Percentiles rank a stretch among this genome's conserved stretches.
Conservation (phyloP, 2,888 invertebrate genomes). For the Bellardia pandia region DNA sequence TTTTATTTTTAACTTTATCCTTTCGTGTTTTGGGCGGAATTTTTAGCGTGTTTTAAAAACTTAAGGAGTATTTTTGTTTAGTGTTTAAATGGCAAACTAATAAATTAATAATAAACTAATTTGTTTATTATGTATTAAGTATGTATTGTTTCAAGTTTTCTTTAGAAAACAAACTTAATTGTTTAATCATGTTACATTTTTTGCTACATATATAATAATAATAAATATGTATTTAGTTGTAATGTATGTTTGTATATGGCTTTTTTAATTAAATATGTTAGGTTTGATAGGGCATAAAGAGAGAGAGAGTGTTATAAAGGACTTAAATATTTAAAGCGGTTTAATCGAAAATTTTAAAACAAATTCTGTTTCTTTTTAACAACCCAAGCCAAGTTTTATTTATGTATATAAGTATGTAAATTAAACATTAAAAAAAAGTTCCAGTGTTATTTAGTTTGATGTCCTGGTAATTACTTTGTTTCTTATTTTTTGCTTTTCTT, state of each 20-base stretch:
- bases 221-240: neutral
- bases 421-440: constrained; percentile 1
- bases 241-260: neutral
- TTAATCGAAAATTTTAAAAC: constrained; percentile 48
- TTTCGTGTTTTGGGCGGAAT: constrained; percentile 77
- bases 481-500: constrained; percentile 2
- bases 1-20: constrained; percentile 29
- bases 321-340: constrained; percentile 19
- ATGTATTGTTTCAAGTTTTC: neutral
- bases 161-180: constrained; percentile 43
- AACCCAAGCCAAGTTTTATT: constrained; percentile 54
- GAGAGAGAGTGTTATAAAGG: too few species aligned
- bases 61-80: constrained; percentile 44
- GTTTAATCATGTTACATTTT: constrained; percentile 13
- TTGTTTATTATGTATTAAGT: neutral
- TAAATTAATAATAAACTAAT: constrained; percentile 27
- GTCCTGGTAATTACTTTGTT: constrained; percentile 43
- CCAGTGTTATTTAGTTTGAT: constrained; percentile 4
- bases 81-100: constrained; percentile 19
- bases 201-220: constrained; percentile 22
- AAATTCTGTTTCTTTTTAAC: constrained; percentile 42
- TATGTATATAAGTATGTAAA: neutral
- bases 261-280: neutral
- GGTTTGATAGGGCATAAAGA: neutral
- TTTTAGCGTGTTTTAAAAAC: constrained; percentile 75